Evolutionary conservation across 2,113 vertebrate genomes (phyloP).

Genomic region (Apodemus speciosus): DNA sequence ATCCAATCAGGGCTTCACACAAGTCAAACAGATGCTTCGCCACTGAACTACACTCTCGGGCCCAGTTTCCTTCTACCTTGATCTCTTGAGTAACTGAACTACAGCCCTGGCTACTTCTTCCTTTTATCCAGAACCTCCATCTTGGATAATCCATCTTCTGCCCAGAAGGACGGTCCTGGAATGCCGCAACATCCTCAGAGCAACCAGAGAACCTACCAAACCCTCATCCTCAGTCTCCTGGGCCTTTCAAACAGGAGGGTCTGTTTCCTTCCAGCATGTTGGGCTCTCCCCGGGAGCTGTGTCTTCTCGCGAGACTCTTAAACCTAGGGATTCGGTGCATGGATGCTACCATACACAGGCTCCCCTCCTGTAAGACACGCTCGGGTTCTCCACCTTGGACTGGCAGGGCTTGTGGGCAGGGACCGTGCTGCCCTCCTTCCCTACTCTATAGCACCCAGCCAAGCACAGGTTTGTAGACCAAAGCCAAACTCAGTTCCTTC

Average conservation of each 20-base stretch:
- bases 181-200: background rate
- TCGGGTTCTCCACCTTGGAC: background rate
- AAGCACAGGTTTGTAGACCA: background rate
- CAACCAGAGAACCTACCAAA: background rate
- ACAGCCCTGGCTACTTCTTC: background rate
- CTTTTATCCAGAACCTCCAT: background rate
- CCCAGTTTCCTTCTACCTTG: background rate
- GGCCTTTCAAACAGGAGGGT: background rate
- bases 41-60: background rate
- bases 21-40: background rate
- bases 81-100: background rate
- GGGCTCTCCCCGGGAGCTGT: background rate
- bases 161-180: background rate
- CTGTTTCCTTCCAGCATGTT: background rate
- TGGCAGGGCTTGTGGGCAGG: background rate
- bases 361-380: background rate
- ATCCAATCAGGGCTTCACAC: background rate
- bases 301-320: background rate
- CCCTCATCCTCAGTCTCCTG: background rate
- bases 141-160: background rate
- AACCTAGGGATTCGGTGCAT: background rate
- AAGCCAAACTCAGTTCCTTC: background rate
- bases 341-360: accelerated
- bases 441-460: background rate
- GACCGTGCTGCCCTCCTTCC: background rate